Evolutionary conservation across 2,113 vertebrate species (phyloP).

Genomic region (Pachyramphus minor): DNA sequence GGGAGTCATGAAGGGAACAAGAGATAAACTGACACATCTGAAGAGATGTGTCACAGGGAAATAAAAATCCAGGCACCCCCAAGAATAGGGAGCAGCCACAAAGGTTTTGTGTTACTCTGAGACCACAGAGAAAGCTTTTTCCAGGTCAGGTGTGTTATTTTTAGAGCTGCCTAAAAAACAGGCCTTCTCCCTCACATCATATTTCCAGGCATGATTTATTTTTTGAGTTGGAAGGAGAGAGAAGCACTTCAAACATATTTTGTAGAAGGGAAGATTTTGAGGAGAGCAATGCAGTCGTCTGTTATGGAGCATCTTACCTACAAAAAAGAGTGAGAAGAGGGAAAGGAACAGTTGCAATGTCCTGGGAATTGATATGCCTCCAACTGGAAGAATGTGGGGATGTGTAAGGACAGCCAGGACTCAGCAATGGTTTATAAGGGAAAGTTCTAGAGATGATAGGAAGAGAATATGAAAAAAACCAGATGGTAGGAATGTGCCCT

Average conservation of each 20-base stretch:
- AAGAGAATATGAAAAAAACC: neutral
- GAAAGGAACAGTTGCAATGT: neutral
- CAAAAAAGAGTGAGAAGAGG: neutral
- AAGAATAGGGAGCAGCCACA: accelerated
- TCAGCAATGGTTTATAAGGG: neutral
- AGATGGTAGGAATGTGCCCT: neutral
- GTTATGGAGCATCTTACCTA: neutral
- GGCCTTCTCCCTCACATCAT: neutral
- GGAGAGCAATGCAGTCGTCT: neutral
- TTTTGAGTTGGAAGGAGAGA: neutral
- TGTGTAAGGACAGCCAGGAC: neutral
- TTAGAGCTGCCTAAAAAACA: neutral
- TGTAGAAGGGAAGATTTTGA: neutral
- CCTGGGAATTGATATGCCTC: neutral
- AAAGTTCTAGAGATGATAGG: neutral
- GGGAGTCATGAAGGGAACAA: neutral
- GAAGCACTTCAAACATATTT: neutral
- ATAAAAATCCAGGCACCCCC: neutral
- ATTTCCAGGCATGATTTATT: neutral
- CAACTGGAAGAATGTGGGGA: neutral
- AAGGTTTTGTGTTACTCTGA: neutral
- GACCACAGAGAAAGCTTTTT: neutral
- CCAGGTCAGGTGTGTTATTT: neutral
- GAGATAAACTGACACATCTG: neutral
- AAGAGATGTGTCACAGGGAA: neutral